Evolutionary conservation across 2,888 invertebrate genomes (phyloP).

Genomic region (Meta bourneti): DNA sequence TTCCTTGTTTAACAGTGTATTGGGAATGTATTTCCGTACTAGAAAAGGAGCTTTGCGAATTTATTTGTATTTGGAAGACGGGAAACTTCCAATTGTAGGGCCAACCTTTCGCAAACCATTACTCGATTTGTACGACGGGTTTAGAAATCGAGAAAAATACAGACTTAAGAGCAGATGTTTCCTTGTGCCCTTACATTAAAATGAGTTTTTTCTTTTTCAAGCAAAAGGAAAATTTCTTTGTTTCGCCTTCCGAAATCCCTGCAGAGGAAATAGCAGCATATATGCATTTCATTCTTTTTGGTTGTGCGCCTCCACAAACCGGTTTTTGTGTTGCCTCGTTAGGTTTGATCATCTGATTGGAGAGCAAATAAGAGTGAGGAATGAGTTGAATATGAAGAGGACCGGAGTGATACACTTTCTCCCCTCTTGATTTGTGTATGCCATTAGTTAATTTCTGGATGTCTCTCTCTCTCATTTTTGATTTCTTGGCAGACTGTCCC

Average conservation of each 20-base stretch:
- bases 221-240: background rate
- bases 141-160: too few species aligned
- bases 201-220: background rate
- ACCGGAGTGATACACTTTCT: background rate
- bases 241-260: constrained; percentile 1
- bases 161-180: background rate
- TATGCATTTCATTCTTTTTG: background rate
- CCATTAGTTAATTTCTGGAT: too few species aligned
- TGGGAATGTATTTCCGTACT: too few species aligned
- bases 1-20: too few species aligned
- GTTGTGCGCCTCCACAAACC: constrained; percentile 13
- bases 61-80: too few species aligned
- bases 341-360: background rate
- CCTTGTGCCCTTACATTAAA: background rate
- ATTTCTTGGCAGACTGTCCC: too few species aligned
- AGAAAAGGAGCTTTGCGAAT: too few species aligned
- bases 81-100: too few species aligned
- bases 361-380: background rate
- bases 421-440: background rate
- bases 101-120: too few species aligned
- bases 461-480: too few species aligned
- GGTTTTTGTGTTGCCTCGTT: background rate
- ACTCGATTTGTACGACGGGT: too few species aligned
- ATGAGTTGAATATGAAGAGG: background rate
- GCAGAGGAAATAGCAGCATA: too few species aligned